A percentile compares a stretch with the other conserved stretches of the same genome.
These are phyloP conservation scores for Nannoperca obscura DNA, from an alignment of 2,797 vertebrate species.

Conservation along the genomic window DNA sequence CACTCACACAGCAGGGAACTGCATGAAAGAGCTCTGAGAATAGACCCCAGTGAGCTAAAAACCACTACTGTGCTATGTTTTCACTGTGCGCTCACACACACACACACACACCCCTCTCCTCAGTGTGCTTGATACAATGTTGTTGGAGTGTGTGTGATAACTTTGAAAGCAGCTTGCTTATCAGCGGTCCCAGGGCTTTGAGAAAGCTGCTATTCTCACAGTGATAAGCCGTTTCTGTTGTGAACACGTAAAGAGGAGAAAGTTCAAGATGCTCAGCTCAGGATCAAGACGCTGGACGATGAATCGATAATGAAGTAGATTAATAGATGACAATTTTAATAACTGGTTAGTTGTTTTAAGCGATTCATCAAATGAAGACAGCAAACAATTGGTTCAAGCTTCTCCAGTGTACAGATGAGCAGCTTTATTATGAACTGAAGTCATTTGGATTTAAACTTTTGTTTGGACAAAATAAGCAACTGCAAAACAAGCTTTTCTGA, in stretches of 20 bases:
- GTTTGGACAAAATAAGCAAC: neutral
- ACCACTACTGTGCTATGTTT: constrained; percentile 47
- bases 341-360: neutral
- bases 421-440: neutral
- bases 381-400: neutral
- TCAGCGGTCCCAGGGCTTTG: constrained; percentile 20
- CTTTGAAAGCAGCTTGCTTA: constrained; percentile 26
- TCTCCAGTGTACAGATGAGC: neutral
- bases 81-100: constrained; percentile 10
- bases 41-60: constrained; percentile 55
- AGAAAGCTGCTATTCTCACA: constrained; percentile 55
- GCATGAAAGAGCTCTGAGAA: constrained; percentile 75
- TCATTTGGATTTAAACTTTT: no score
- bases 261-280: neutral
- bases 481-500: neutral
- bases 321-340: neutral
- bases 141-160: constrained; percentile 31
- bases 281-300: neutral
- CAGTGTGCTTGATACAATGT: constrained; percentile 38
- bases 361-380: neutral
- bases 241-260: neutral
- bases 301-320: neutral
- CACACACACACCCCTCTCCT: constrained; percentile 11
- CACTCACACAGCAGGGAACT: constrained; percentile 41
- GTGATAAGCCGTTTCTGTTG: constrained; percentile 38